Conservation (phyloP, 2,113 vertebrate genomes). For the Nycticryphes semicollaris region DNA sequence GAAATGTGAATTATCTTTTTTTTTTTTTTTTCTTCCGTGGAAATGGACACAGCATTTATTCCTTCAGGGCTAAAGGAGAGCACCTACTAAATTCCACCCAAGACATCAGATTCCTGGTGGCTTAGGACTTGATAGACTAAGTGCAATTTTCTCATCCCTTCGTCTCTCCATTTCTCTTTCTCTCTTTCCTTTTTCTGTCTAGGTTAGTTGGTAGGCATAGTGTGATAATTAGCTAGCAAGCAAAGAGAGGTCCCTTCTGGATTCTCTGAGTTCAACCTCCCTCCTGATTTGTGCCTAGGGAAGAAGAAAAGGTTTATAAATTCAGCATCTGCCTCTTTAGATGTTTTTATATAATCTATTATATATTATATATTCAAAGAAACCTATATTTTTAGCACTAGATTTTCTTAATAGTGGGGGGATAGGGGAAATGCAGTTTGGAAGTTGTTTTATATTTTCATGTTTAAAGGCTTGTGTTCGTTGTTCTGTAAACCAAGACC, state of each 20-base stretch:
- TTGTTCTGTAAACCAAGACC: constrained; percentile 14
- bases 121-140: constrained; percentile 26
- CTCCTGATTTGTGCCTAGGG: constrained; percentile 22
- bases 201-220: constrained; percentile 63
- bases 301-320: constrained; percentile 20
- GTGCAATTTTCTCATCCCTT: constrained; percentile 53
- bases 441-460: constrained; percentile 16
- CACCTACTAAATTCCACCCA: background rate
- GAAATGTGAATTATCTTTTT: constrained; percentile 36
- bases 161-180: background rate
- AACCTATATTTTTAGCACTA: constrained; percentile 65
- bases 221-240: constrained; percentile 69
- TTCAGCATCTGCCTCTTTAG: constrained; percentile 41
- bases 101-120: constrained; percentile 32
- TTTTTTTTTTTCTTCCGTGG: background rate
- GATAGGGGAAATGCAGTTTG: background rate
- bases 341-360: constrained; percentile 55
- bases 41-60: background rate
- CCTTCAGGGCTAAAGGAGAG: background rate
- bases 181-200: constrained; percentile 12
- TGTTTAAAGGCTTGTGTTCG: background rate
- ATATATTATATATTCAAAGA: constrained; percentile 63
- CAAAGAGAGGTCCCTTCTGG: constrained; percentile 69
- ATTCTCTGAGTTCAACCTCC: constrained; percentile 53
- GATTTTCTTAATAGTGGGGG: constrained; percentile 2